These are phyloP conservation scores for Muscicapa striata DNA, from an alignment of 2,797 vertebrate species.

Conservation along the genomic window DNA sequence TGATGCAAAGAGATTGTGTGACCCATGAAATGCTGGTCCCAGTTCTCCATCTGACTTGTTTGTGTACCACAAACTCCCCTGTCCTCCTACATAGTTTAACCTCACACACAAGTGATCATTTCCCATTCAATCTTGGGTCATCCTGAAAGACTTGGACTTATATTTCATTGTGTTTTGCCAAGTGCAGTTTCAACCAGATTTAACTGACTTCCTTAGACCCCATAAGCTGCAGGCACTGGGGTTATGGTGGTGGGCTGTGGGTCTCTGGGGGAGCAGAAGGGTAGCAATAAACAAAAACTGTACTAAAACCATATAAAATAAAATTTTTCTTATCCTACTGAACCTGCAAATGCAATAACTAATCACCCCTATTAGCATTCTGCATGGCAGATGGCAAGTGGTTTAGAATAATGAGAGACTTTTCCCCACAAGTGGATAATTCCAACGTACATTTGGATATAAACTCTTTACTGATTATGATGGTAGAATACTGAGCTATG, in stretches of 20 bases:
- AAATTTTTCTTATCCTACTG: not conserved
- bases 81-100: not conserved
- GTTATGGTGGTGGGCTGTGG: not conserved
- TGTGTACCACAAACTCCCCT: not conserved
- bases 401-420: conserved; percentile 34
- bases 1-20: not conserved
- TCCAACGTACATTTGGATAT: conserved; percentile 44
- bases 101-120: not conserved
- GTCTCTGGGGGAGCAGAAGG: not conserved
- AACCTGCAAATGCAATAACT: conserved; percentile 21
- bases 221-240: not conserved
- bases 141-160: not conserved
- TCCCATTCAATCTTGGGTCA: not conserved
- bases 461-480: conserved; percentile 41
- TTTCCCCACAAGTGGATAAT: conserved; percentile 43
- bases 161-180: not conserved
- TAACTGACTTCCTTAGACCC: not conserved
- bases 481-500: conserved; percentile 7
- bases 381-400: conserved; percentile 42
- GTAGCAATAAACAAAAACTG: not conserved
- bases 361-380: conserved; percentile 18
- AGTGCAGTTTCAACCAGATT: not conserved
- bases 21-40: not conserved
- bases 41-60: not conserved
- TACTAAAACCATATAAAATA: not conserved